Evolutionary conservation across 2,888 invertebrate species (phyloP), one percentile per base, ranked within the genome.

Genomic region (Lobophora halterata): DNA sequence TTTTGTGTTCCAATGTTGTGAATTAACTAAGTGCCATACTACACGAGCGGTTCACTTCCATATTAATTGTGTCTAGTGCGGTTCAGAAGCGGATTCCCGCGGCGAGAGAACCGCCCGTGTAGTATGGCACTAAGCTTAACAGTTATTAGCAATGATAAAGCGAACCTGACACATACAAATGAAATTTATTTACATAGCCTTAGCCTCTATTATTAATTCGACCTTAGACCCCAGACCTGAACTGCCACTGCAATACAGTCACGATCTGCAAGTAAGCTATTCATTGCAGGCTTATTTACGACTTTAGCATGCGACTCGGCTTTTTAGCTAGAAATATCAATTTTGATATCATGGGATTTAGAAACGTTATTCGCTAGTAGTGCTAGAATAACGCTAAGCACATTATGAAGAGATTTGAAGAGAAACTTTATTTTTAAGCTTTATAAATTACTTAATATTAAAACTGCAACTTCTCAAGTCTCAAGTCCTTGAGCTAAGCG

Each of bases 321-420:
- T 41, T 40, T 48, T 44, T 35, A 48, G n/a, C 38, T 8, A 41
- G 18, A 17, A 32, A 31, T 35, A 38, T 36, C 14, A 30, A 45
- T 36, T 41, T 38, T 21, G 34, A 37, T 25, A 21, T 34, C 17
- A 33, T 13, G 30, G 9, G 9, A 10, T 16, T 38, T 31, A 20
- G 3, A 9, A 17, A 7, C 6, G 6, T 24, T 4, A 25, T 11
- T 12, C 25, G 19, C 10, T 14, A 23, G 5, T 7, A n/a, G n/a
- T 13, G 13, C 7, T 14, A 5, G 16, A 35, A 23, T 9, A 5
- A 6, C 18, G 6, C 24, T 29, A 37, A 25, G 36, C 20, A 19
- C 25, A 14, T 7, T 9, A 6, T 5, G 9, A 6, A 3, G 1
- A n/a, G 18, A 21, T 9, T 9, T 1, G 5, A 20, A 20, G 1